These are phyloP conservation scores for Chrysotoxum bicinctum DNA, from an alignment of 2,888 invertebrate genomes.

Conservation along the genomic window DNA sequence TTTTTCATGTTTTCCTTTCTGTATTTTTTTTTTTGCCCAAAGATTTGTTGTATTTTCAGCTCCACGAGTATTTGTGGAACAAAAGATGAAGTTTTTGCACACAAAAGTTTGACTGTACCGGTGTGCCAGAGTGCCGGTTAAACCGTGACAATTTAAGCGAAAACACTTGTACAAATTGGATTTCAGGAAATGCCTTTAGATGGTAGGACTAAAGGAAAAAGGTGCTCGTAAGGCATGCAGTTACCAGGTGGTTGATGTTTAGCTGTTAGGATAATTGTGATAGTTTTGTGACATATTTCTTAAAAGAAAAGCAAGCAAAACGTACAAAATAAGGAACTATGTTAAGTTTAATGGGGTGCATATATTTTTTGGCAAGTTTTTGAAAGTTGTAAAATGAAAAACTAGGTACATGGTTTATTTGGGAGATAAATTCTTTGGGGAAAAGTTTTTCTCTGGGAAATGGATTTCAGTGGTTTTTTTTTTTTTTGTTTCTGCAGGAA, in stretches of 20 bases:
- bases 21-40: background rate
- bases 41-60: slow-evolving; percentile 15
- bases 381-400: slow-evolving; percentile 4
- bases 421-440: background rate
- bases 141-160: slow-evolving; percentile 69
- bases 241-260: slow-evolving; percentile 45
- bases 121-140: slow-evolving; percentile 33
- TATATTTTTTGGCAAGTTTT: background rate
- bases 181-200: slow-evolving; percentile 30
- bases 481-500: background rate
- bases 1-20: background rate
- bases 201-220: background rate
- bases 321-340: background rate
- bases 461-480: too few relatives aligned
- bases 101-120: slow-evolving; percentile 48
- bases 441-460: background rate
- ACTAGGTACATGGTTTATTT: background rate
- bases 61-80: slow-evolving; percentile 24
- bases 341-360: slow-evolving; percentile 21
- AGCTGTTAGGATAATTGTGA: slow-evolving; percentile 55
- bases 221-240: background rate
- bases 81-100: slow-evolving; percentile 56
- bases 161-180: slow-evolving; percentile 71
- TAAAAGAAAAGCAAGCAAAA: background rate
- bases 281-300: slow-evolving; percentile 56